These are phyloP conservation scores for Ditylenchus weischeri DNA, from an alignment of 2,888 invertebrate genomes.

Conservation along the genomic window DNA sequence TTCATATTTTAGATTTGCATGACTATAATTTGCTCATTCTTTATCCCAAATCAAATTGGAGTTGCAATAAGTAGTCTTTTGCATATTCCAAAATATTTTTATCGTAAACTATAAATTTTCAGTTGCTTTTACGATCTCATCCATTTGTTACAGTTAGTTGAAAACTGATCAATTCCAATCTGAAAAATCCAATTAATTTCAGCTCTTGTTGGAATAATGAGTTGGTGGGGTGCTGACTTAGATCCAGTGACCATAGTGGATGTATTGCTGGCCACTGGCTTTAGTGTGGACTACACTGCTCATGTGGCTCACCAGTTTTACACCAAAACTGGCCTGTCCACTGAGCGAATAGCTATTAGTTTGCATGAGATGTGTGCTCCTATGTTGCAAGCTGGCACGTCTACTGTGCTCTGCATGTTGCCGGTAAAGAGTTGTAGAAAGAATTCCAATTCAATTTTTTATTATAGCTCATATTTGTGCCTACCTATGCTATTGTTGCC, in stretches of 20 bases:
- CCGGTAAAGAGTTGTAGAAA: neutral
- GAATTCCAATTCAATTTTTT: no score
- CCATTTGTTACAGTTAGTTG: constrained; percentile 52
- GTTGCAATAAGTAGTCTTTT: constrained; percentile 36
- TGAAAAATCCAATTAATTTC: constrained; percentile 20
- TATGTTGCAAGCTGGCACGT: constrained; percentile 45
- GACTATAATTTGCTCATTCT: constrained; percentile 53
- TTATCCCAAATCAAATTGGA: constrained; percentile 48
- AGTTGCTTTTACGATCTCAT: constrained; percentile 47
- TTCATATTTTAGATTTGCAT: constrained; percentile 38
- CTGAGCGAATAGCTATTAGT: constrained; percentile 45
- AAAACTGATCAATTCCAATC: neutral
- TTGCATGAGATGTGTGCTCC: constrained; percentile 52
- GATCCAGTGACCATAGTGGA: constrained; percentile 56
- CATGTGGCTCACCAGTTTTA: constrained; percentile 57
- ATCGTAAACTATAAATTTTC: no score
- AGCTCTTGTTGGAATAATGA: constrained; percentile 54
- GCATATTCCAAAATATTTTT: no score
- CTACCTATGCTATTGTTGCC: constrained; percentile 56
- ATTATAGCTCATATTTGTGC: no score
- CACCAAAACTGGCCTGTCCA: constrained; percentile 39
- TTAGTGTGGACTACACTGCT: constrained; percentile 50
- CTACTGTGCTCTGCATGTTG: constrained; percentile 18
- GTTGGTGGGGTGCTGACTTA: constrained; percentile 56
- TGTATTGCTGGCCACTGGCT: constrained; percentile 55